Evolutionary conservation across 2,888 invertebrate genomes (phyloP).

Genomic region (Leptura quadrifasciata): DNA sequence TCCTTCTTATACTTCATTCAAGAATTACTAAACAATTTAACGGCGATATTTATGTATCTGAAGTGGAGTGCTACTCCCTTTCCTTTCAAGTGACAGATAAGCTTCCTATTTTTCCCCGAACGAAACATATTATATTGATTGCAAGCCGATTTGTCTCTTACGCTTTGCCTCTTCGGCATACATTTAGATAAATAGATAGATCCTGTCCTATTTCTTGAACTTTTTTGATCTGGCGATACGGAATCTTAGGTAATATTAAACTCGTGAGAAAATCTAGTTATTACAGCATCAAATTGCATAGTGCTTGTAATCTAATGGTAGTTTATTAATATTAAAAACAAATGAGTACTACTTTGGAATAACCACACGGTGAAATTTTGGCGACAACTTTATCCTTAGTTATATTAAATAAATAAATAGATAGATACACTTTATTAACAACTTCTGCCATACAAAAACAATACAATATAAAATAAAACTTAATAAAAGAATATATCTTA

Average conservation of each 20-base stretch:
- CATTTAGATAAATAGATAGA: conserved; percentile 7
- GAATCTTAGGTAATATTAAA: neutral
- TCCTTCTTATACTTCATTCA: neutral
- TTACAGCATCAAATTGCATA: neutral
- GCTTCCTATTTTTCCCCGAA: neutral
- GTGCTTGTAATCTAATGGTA: neutral
- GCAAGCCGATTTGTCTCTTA: neutral
- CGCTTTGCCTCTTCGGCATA: neutral
- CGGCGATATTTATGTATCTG: conserved; percentile 1
- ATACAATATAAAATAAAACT: no score
- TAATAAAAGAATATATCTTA: no score
- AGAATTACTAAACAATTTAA: conserved; percentile 1
- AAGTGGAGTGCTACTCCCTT: conserved; percentile 2
- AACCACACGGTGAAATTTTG: no score
- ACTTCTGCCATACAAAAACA: no score
- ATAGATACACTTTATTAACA: no score
- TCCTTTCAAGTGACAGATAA: neutral
- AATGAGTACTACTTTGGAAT: no score
- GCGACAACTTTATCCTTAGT: no score
- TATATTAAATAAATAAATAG: no score
- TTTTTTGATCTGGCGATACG: neutral
- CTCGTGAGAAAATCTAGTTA: neutral
- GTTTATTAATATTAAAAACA: neutral
- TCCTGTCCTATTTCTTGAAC: neutral
- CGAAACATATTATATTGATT: conserved; percentile 7